phyloP scores from a whole-genome alignment of 2,888 invertebrate species.

The Coleophora flavipennella region DNA sequence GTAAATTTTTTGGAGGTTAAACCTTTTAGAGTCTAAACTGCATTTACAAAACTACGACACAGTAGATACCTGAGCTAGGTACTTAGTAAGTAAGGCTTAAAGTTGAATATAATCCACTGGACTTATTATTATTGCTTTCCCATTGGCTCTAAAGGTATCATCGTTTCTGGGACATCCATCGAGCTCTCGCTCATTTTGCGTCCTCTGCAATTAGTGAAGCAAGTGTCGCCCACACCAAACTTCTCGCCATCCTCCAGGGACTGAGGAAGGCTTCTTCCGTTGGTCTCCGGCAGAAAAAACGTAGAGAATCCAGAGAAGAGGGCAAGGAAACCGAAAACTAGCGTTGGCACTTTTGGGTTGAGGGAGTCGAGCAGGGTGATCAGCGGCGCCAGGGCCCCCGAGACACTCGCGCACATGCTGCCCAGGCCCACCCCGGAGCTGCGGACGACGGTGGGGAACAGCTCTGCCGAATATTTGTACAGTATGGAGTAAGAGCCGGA shows the following conservation, averaged over 20 bases:
- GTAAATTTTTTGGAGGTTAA: no score
- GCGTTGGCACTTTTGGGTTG: conserved; percentile 83
- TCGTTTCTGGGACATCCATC: conserved; percentile 53
- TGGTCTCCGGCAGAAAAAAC: conserved; percentile 84
- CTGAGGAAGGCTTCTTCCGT: conserved; percentile 86
- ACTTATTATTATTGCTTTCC: conserved; percentile 39
- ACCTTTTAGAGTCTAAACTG: no score
- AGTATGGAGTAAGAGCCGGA: conserved; percentile 89
- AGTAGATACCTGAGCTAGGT: no score
- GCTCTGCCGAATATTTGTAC: conserved; percentile 89
- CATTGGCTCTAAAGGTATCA: conserved; percentile 51
- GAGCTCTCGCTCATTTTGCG: conserved; percentile 49
- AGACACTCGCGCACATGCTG: conserved; percentile 88
- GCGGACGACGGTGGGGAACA: conserved; percentile 88
- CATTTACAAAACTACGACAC: no score
- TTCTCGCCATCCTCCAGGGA: conserved; percentile 87
- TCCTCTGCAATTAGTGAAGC: conserved; percentile 78
- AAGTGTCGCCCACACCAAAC: conserved; percentile 87
- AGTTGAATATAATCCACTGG: no score
- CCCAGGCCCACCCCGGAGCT: conserved; percentile 89
- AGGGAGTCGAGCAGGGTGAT: conserved; percentile 84
- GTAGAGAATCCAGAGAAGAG: conserved; percentile 81
- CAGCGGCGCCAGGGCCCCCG: conserved; percentile 85
- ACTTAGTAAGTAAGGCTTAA: no score
- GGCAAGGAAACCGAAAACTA: conserved; percentile 82